Evolutionary conservation across 2,113 vertebrate species (phyloP).

Genomic region (Delphinapterus leucas): DNA sequence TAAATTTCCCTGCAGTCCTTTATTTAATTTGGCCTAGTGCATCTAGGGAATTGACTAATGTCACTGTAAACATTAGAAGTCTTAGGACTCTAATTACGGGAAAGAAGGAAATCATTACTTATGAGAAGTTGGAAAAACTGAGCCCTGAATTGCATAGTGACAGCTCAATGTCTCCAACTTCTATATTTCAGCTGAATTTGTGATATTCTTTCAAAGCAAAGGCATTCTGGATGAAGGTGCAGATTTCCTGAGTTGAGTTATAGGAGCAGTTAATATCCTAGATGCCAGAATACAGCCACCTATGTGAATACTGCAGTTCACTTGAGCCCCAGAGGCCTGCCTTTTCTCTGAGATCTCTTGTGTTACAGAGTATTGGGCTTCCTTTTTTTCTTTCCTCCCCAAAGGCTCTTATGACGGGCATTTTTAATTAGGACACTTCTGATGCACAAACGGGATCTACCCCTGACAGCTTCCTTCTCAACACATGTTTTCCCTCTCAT

Average conservation of each 20-base stretch:
- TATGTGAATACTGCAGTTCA: background rate
- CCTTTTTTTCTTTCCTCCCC: background rate
- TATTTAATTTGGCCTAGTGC: slow-evolving; percentile 74
- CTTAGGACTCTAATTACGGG: slow-evolving; percentile 48
- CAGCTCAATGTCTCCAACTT: background rate
- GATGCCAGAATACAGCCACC: background rate
- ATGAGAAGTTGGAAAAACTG: slow-evolving; percentile 49
- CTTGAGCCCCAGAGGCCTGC: background rate
- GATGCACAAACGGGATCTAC: slow-evolving; percentile 52
- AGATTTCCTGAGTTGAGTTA: background rate
- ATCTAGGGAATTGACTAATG: slow-evolving; percentile 68
- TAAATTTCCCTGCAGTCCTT: slow-evolving; percentile 70
- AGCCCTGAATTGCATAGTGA: slow-evolving; percentile 9
- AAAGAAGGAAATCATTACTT: slow-evolving; percentile 60
- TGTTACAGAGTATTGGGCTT: background rate
- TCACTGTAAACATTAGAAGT: slow-evolving; percentile 65
- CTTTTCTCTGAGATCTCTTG: background rate
- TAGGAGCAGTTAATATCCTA: background rate
- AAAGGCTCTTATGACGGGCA: slow-evolving; percentile 55
- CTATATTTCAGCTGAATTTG: background rate
- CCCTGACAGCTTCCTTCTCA: slow-evolving; percentile 73
- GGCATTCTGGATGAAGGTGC: background rate
- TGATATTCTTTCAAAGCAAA: slow-evolving; percentile 5
- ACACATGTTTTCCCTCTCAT: slow-evolving; percentile 66
- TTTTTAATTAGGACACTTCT: slow-evolving; percentile 76